These are phyloP conservation scores for Rhincodon typus DNA, from an alignment of 2,797 vertebrate genomes.

Conservation along the genomic window DNA sequence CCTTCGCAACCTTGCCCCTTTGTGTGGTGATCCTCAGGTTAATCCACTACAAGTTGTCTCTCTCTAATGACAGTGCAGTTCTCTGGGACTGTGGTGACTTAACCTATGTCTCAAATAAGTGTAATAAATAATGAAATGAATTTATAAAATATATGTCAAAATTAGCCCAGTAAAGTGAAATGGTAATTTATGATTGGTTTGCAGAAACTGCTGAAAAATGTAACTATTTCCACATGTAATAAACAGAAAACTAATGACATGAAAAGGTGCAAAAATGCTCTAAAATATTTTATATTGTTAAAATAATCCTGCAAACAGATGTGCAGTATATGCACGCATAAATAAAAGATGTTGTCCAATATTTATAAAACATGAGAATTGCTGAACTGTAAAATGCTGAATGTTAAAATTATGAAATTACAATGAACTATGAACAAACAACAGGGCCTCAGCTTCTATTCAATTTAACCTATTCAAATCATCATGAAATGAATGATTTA, in stretches of 20 bases:
- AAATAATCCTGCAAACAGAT: neutral
- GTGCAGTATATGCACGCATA: constrained; percentile 19
- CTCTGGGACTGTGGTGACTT: too few relatives aligned
- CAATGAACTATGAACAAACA: neutral
- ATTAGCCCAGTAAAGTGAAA: neutral
- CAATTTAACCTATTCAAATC: neutral
- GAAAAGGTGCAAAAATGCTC: constrained; percentile 20
- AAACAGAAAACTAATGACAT: neutral
- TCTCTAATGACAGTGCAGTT: too few relatives aligned
- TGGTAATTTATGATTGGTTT: neutral
- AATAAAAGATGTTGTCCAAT: constrained; percentile 4
- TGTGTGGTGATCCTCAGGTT: too few relatives aligned
- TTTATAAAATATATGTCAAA: neutral
- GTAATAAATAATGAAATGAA: constrained; percentile 30
- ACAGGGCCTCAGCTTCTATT: neutral
- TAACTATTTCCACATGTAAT: neutral
- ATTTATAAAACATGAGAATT: neutral
- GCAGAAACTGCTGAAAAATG: neutral
- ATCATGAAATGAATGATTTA: neutral
- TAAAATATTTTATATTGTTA: neutral
- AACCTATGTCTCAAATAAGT: neutral
- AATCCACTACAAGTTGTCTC: too few relatives aligned
- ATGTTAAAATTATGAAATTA: neutral
- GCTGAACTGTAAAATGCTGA: neutral
- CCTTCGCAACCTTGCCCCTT: too few relatives aligned